Percentiles rank a stretch among this genome's conserved stretches.
phyloP scores from a whole-genome alignment of 2,888 invertebrate genomes.

The Chrysolina oricalcia region DNA sequence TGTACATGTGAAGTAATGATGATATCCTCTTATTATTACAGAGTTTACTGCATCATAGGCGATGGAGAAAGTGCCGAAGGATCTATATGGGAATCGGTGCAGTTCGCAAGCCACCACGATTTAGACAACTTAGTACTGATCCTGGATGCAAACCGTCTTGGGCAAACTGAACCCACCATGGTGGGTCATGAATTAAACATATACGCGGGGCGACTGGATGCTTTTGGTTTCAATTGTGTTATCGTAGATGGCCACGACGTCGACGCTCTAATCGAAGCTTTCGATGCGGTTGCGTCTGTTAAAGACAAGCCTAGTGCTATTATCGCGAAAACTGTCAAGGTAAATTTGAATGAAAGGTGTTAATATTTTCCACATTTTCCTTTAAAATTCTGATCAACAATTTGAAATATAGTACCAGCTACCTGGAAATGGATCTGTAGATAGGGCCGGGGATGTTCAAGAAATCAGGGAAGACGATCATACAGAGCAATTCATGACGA shows the following conservation, averaged over 20 bases:
- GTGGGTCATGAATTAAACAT: constrained; percentile 91
- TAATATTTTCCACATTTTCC: no score
- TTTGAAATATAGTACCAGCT: no score
- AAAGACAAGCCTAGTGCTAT: constrained; percentile 92
- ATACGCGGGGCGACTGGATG: constrained; percentile 87
- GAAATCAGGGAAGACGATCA: no score
- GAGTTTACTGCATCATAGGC: constrained; percentile 95
- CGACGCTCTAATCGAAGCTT: constrained; percentile 89
- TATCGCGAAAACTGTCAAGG: constrained; percentile 94
- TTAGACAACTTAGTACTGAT: constrained; percentile 97
- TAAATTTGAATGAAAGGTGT: no score
- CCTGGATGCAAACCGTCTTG: constrained; percentile 96
- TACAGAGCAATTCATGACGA: no score
- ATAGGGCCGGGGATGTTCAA: no score
- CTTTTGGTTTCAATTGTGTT: constrained; percentile 92
- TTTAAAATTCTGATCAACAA: no score
- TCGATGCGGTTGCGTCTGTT: constrained; percentile 83
- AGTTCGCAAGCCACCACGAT: constrained; percentile 95
- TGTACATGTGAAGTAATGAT: no score
- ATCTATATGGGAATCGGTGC: constrained; percentile 96
- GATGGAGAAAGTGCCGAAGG: constrained; percentile 99
- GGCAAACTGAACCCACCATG: constrained; percentile 96
- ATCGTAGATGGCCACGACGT: constrained; percentile 98
- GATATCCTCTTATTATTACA: no score
- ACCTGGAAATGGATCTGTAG: no score